phyloP scores from a whole-genome alignment of 1,140 invertebrate genomes.

The Limonius californicus region DNA sequence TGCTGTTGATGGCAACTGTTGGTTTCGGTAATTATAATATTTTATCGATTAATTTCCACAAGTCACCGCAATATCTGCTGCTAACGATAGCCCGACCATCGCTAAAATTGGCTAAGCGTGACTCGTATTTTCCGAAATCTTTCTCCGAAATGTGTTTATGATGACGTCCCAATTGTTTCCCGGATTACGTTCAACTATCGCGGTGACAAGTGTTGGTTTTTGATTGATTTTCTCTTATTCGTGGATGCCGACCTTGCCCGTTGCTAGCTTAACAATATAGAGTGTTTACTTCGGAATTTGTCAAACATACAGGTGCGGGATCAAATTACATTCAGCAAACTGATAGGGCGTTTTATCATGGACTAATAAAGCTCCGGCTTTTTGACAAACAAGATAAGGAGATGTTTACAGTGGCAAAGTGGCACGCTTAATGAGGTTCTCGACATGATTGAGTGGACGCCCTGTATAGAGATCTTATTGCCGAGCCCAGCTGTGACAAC shows the following conservation, averaged over 20 bases:
- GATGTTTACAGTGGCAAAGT: constrained; percentile 15
- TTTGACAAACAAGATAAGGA: constrained; percentile 12
- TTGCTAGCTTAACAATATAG: too few relatives aligned
- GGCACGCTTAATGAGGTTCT: constrained; percentile 30
- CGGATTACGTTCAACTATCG: constrained; percentile 22
- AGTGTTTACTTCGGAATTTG: neutral
- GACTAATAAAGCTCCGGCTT: neutral
- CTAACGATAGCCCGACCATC: constrained; percentile 43
- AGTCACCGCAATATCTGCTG: constrained; percentile 45
- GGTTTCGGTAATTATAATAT: constrained; percentile 44
- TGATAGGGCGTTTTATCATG: constrained; percentile 8
- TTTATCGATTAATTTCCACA: constrained; percentile 47
- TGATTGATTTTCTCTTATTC: constrained; percentile 4
- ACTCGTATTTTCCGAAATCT: constrained; percentile 43
- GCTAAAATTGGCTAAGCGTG: constrained; percentile 46
- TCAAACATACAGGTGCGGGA: constrained; percentile 5
- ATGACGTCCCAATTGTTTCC: constrained; percentile 46
- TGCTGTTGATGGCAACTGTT: constrained; percentile 38
- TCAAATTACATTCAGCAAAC: constrained; percentile 2
- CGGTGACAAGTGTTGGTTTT: constrained; percentile 6
- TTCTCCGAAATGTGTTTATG: constrained; percentile 45
- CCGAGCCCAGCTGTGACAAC: constrained; percentile 25
- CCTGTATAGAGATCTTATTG: constrained; percentile 24
- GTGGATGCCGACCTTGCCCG: too few relatives aligned
- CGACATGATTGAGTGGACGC: constrained; percentile 33